These are phyloP conservation scores for Panulirus ornatus DNA, from an alignment of 1,140 invertebrate species.

Conservation along the genomic window DNA sequence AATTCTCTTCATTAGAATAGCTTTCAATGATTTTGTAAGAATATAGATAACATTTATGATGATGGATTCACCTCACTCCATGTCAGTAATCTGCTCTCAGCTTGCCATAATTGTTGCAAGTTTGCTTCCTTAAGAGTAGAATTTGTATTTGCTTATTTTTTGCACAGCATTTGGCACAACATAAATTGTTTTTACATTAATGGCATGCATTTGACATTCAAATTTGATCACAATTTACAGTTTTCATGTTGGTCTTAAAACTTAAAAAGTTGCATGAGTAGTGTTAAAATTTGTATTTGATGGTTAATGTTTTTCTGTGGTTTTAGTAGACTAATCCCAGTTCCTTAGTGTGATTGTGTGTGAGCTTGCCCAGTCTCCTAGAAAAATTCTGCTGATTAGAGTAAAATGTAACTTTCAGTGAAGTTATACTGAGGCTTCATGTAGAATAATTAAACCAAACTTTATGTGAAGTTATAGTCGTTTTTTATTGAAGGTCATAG, in stretches of 20 bases:
- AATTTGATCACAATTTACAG: neutral
- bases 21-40: no score
- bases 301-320: constrained; percentile 21
- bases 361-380: constrained; percentile 56
- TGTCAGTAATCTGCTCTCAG: constrained; percentile 37
- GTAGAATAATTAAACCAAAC: no score
- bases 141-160: constrained; percentile 43
- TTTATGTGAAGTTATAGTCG: no score
- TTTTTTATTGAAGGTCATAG: no score
- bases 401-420: no score
- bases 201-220: constrained; percentile 23
- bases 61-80: neutral
- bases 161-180: constrained; percentile 56
- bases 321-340: constrained; percentile 49
- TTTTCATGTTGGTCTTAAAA: constrained; percentile 14
- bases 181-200: constrained; percentile 22
- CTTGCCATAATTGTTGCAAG: neutral
- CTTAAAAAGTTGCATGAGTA: constrained; percentile 49
- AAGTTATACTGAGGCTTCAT: no score
- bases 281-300: constrained; percentile 28
- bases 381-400: no score
- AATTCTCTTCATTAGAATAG: no score
- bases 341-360: constrained; percentile 21
- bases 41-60: no score
- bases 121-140: constrained; percentile 33